Conservation (phyloP, 1,140 invertebrate species). For the Papilio polyxenes region DNA sequence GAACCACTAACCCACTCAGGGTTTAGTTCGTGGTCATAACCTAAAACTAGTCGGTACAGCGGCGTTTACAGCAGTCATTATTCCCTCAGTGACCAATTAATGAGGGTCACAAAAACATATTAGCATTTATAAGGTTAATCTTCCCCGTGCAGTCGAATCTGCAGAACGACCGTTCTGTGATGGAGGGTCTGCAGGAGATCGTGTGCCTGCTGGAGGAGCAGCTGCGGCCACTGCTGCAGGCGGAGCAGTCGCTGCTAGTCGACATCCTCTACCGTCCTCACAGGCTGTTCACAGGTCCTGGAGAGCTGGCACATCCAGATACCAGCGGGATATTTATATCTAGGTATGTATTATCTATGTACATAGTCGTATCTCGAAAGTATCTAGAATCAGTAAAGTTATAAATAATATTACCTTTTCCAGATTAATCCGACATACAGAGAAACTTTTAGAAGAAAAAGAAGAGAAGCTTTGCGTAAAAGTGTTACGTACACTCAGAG, state of each 20-base stretch:
- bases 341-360: conserved; percentile 46
- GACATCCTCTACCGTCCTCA: conserved; percentile 98
- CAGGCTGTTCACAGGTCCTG: conserved; percentile 92
- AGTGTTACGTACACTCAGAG: conserved; percentile 94
- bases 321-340: conserved; percentile 78
- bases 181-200: conserved; percentile 98
- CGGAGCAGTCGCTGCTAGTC: conserved; percentile 97
- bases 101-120: no score
- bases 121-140: no score
- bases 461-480: conserved; percentile 99
- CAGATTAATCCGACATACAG: conserved; percentile 97
- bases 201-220: conserved; percentile 96
- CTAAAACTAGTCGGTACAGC: no score
- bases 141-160: conserved; percentile 80
- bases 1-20: no score
- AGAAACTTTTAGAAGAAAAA: conserved; percentile 97
- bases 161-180: conserved; percentile 93
- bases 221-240: conserved; percentile 95
- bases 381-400: neutral
- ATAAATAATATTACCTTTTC: conserved; percentile 49
- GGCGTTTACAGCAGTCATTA: no score
- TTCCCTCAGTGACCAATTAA: no score
- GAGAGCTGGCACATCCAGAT: conserved; percentile 73
- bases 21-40: no score
- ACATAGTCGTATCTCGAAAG: neutral